Evolutionary conservation across 2,797 vertebrate species (phyloP), one percentile per base, ranked within the genome.

Genomic region (Coregonus suidteri): DNA sequence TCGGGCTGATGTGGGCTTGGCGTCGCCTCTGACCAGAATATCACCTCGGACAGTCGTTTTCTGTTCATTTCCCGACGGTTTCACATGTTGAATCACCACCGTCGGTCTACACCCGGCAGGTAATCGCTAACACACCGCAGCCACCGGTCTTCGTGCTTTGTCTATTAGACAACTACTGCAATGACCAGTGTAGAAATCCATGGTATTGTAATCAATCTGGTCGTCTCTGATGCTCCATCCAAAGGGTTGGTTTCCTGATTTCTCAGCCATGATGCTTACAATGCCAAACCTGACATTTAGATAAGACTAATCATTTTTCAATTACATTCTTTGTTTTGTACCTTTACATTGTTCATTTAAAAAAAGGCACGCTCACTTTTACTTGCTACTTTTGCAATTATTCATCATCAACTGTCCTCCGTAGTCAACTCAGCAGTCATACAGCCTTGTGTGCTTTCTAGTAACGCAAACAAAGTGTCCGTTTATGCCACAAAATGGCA

Each of bases 331-430:
- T 30, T 70, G 65, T 73, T 31, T 52, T 71, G 67, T 72, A 71
- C 81, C 75, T 76, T 76, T 77, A 13, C 34, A 47, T 64, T 35
- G 20, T 51, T 35, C 7, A 37, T 41, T 47, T 77, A 62, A 54
- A 51, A 75, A 35, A 77, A 83, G 75, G 79, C 81, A 79, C 67
- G 35, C 76, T 59, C 54, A 66, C 67, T 37, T 34, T 67, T 66
- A 73, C 52, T 37, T 51, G 6, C 34, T 64, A 52, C 31, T 47
- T 69, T 73, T 66, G 59, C 41, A 77, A 77, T 73, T 62, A 31
- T 54, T 31, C 68, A 11, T 18, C 11, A 51, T 51, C 20, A 71
- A 47, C 41, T 20, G 15, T 37, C 20, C 41, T 71, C 69, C 47
- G 47, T 31, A 9, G 15, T 53, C 51, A 30, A 5, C 35, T 35